These are phyloP conservation scores for Rallus crepitans DNA, from an alignment of 2,797 vertebrate genomes.

Conservation along the genomic window DNA sequence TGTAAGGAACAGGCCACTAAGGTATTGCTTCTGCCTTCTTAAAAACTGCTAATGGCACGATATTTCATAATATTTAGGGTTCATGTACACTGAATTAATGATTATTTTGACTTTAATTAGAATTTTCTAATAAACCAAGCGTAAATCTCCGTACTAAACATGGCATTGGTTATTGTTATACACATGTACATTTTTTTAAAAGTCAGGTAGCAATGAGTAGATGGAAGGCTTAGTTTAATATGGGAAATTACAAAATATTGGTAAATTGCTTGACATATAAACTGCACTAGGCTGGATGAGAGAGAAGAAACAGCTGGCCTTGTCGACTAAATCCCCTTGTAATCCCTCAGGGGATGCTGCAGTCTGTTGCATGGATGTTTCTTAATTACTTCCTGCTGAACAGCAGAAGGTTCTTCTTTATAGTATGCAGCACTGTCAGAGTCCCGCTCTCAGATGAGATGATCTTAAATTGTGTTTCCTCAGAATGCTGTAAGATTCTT, in stretches of 20 bases:
- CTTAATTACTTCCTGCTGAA: slow-evolving; percentile 33
- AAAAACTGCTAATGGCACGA: neutral
- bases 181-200: neutral
- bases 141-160: neutral
- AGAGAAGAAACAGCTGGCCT: slow-evolving; percentile 28
- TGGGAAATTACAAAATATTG: slow-evolving; percentile 2
- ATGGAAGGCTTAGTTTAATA: neutral
- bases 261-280: neutral
- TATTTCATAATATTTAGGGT: neutral
- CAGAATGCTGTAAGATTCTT: slow-evolving; percentile 80
- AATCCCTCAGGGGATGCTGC: slow-evolving; percentile 13
- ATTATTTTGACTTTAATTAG: neutral
- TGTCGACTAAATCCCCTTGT: slow-evolving; percentile 22
- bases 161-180: neutral
- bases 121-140: neutral
- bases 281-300: neutral
- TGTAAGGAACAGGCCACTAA: slow-evolving; percentile 77
- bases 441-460: neutral
- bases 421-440: neutral
- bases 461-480: slow-evolving; percentile 50
- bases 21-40: slow-evolving; percentile 73
- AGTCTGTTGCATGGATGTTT: neutral
- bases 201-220: neutral
- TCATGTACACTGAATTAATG: neutral
- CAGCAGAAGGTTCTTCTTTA: neutral